Evolutionary conservation across 2,113 vertebrate species (phyloP).

Genomic region (Callospermophilus lateralis): DNA sequence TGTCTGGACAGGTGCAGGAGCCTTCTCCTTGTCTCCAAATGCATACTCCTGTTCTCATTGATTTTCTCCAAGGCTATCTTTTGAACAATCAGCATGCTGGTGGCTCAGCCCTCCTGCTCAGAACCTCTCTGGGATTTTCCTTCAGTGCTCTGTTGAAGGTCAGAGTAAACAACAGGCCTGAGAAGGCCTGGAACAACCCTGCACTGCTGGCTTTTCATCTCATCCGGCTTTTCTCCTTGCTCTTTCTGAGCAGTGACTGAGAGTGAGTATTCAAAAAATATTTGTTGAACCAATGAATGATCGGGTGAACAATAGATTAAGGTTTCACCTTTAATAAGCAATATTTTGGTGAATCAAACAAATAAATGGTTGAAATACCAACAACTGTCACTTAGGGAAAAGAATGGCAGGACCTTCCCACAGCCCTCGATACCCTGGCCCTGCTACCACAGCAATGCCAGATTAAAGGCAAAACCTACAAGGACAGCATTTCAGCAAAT

Average conservation of each 20-base stretch:
- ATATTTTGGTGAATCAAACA: conserved; percentile 14
- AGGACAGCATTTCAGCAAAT: neutral
- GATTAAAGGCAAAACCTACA: neutral
- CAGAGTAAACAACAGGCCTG: neutral
- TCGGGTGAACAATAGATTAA: neutral
- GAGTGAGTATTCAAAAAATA: neutral
- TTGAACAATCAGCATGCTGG: neutral
- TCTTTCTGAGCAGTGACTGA: neutral
- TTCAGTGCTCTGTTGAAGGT: neutral
- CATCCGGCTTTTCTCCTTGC: too few species aligned
- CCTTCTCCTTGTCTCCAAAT: neutral
- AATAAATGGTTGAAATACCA: neutral
- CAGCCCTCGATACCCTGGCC: neutral
- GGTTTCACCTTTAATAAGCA: neutral
- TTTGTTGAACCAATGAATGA: neutral
- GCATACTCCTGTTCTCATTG: neutral
- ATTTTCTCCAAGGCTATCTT: neutral
- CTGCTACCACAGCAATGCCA: neutral
- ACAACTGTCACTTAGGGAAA: neutral
- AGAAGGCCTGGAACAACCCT: neutral
- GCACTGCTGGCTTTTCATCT: neutral
- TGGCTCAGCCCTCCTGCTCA: neutral
- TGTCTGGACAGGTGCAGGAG: neutral
- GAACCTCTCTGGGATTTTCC: neutral
- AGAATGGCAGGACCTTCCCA: neutral